Base-by-base conservation (phyloP, 2,113 vertebrate species). In the Chunga burmeisteri region DNA sequence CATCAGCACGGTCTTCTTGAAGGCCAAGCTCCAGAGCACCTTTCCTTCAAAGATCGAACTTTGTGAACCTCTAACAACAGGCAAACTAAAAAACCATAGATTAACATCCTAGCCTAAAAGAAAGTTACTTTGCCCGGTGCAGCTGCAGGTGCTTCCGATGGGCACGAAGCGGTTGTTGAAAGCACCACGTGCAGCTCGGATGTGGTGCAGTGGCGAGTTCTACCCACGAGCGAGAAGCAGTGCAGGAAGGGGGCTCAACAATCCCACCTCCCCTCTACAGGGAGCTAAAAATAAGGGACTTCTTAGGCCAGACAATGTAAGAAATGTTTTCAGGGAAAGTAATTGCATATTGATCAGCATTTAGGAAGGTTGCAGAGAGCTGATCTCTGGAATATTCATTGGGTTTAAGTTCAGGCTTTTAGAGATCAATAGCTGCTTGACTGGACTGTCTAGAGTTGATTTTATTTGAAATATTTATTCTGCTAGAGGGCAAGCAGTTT, bases 391-490 rank as follows among this genome's bases (percentile, higher is more conserved):
- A 98, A 98, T 98, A 98, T 98, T 98, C 98, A 98, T 93, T 78
- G 96, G 95, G 91, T 84, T 98, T 96, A 98, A 98, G 97, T 98
- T 98, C 97, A 97, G 96, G 96, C 97, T 98, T 97, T 97, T 94
- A 96, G 94, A 91, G 97, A 98, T 98, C 98, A 98, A 98, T 98
- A 98, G 94, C 94, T 97, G 96, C 96, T 98, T 97, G 97, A 97
- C 97, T 96, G 97, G 96, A 95, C 97, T 97, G 98, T 98, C 98
- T 96, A 49, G 81, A 95, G 97, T 96, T 98, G 98, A 98, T 98
- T 98, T 98, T 98, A 98, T 97, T 97, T 98, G 98, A 98, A 98
- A 98, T 98, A 98, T 98, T 98, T 98, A 98, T 98, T 97, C 98
- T 98, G 96, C 96, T n/a, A 0, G 96, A 98, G 96, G 97, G 96